Percentiles rank a stretch among this genome's conserved stretches.
These are phyloP conservation scores for Eristalis pertinax DNA, from an alignment of 2,888 invertebrate species.

Conservation along the genomic window DNA sequence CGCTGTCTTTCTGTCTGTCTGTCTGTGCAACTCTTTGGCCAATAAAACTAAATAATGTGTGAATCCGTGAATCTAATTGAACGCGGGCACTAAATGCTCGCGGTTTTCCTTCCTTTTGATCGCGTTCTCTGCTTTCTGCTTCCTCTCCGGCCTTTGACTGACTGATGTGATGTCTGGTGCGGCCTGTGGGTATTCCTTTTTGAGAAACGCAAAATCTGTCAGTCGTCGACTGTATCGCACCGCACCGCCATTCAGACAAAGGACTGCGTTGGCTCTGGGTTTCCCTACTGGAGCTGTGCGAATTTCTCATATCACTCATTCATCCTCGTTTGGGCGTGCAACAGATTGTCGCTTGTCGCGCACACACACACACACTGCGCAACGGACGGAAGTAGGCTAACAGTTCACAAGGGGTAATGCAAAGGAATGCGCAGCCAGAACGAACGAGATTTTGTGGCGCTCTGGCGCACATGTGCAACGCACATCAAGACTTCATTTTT, in stretches of 20 bases:
- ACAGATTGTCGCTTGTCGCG: conserved; percentile 56
- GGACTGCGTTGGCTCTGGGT: conserved; percentile 21
- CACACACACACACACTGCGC: not conserved
- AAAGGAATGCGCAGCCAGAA: not conserved
- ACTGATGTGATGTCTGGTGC: not conserved
- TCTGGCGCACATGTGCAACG: conserved; percentile 34
- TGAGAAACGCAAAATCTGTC: not conserved
- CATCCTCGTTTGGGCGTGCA: conserved; percentile 31
- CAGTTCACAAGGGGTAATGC: conserved; percentile 30
- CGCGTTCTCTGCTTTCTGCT: conserved; percentile 4
- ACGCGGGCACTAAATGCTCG: conserved; percentile 55
- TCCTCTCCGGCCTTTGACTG: conserved; percentile 31
- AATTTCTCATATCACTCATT: conserved; percentile 55
- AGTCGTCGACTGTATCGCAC: conserved; percentile 31
- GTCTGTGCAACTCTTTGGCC: conserved; percentile 36
- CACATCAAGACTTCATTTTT: conserved; percentile 16
- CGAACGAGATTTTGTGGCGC: not conserved
- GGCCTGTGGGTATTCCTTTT: conserved; percentile 3
- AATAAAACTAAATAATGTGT: conserved; percentile 68
- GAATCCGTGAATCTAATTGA: conserved; percentile 70
- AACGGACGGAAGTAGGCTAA: conserved; percentile 60
- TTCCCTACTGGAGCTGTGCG: conserved; percentile 43
- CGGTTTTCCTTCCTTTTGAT: conserved; percentile 19
- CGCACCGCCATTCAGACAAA: conserved; percentile 14
- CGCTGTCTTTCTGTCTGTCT: not conserved